Percentiles rank a stretch among this genome's conserved stretches.
Conservation (phyloP, 2,113 vertebrate species). For the Percopsis transmontana region DNA sequence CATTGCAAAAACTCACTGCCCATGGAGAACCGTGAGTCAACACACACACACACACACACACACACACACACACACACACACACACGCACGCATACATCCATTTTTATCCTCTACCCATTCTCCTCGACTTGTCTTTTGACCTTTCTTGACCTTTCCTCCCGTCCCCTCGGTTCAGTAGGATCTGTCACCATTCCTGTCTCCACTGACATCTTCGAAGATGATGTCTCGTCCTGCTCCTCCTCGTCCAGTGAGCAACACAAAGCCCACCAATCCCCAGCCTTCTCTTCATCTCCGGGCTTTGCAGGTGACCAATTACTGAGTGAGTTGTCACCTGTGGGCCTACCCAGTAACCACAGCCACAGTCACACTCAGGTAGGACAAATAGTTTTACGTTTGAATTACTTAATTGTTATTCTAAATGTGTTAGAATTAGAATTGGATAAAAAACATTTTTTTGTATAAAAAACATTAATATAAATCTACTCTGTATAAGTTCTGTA, state of each 20-base stretch:
- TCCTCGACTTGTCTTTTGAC: conserved; percentile 24
- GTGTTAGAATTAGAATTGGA: no score
- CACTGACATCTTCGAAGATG: conserved; percentile 82
- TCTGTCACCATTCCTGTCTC: conserved; percentile 63
- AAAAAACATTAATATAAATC: no score
- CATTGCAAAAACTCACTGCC: conserved; percentile 68
- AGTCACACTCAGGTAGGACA: conserved; percentile 71
- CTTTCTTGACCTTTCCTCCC: conserved; percentile 34
- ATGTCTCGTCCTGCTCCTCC: conserved; percentile 76
- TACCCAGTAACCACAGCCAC: conserved; percentile 59
- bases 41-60: conserved; percentile 22
- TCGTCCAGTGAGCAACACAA: conserved; percentile 71
- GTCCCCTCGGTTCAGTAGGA: conserved; percentile 57
- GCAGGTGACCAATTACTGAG: conserved; percentile 74
- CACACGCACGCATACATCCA: background rate
- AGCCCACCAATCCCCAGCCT: conserved; percentile 64
- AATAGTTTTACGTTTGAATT: background rate
- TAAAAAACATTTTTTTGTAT: no score
- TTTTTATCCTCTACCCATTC: background rate
- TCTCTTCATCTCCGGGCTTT: conserved; percentile 68
- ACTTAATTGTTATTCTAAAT: background rate
- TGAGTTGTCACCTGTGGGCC: conserved; percentile 68
- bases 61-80: conserved; percentile 15
- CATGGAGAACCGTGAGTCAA: conserved; percentile 60
- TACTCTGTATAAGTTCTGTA: no score